phyloP scores from a whole-genome alignment of 2,888 invertebrate genomes.

The Globia sparganii region DNA sequence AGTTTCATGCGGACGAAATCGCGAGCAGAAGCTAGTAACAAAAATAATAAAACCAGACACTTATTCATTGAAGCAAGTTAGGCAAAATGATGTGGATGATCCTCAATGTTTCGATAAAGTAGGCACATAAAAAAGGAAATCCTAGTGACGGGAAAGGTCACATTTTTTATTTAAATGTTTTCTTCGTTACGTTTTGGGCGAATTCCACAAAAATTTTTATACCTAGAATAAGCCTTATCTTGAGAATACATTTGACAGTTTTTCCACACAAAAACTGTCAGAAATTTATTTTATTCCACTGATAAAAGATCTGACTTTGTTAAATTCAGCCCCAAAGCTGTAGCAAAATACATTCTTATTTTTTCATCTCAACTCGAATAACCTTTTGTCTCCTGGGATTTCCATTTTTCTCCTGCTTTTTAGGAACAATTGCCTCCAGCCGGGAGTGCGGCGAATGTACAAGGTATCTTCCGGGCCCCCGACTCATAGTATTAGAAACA shows the following conservation, averaged over 20 bases:
- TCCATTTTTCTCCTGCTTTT: neutral
- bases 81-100: conserved; percentile 4
- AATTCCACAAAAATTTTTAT: no score
- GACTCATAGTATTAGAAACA: no score
- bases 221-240: no score
- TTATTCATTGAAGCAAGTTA: conserved; percentile 1
- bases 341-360: conserved; percentile 1
- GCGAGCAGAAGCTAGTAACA: neutral
- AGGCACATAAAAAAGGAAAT: neutral
- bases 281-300: no score
- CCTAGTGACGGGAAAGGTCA: neutral
- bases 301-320: no score
- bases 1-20: no score
- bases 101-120: neutral
- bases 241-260: no score
- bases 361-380: conserved; percentile 3
- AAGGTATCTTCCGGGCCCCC: no score
- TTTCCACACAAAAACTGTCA: no score
- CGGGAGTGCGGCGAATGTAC: no score
- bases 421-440: neutral
- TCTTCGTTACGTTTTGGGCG: neutral
- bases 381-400: neutral
- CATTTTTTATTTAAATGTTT: neutral
- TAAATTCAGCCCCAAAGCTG: neutral
- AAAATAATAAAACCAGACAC: conserved; percentile 12